These are phyloP conservation scores for Amphipoea oculea DNA, from an alignment of 2,888 invertebrate species.

Conservation along the genomic window DNA sequence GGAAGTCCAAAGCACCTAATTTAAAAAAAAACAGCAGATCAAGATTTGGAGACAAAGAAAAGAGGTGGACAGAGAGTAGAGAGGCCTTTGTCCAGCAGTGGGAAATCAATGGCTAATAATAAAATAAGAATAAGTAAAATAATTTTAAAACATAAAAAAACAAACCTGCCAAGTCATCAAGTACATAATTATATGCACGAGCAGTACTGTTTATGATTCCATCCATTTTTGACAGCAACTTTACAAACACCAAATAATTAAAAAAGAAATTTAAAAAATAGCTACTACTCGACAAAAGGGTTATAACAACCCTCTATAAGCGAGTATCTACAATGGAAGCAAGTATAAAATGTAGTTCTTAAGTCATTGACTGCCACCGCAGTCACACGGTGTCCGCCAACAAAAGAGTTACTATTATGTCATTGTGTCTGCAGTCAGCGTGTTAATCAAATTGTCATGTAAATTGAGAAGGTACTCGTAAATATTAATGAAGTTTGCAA, in stretches of 20 bases:
- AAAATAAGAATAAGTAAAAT: neutral
- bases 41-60: neutral
- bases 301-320: neutral
- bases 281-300: neutral
- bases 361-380: too few species aligned
- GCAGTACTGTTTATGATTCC: constrained; percentile 36
- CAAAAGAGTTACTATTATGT: too few species aligned
- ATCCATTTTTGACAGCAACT: constrained; percentile 28
- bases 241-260: neutral
- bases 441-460: neutral
- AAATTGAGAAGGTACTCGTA: neutral
- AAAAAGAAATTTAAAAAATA: neutral
- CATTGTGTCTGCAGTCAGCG: too few species aligned
- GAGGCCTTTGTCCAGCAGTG: neutral
- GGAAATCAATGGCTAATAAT: neutral
- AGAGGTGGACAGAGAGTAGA: neutral
- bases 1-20: neutral
- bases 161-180: constrained; percentile 61
- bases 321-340: constrained; percentile 6
- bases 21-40: neutral
- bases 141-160: neutral
- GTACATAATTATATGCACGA: constrained; percentile 53
- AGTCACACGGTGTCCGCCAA: too few species aligned
- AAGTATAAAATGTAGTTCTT: neutral
- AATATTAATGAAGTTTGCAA: neutral